A percentile compares a stretch with the other conserved stretches of the same genome.
These are phyloP conservation scores for Zosterops lateralis DNA, from an alignment of 2,113 vertebrate genomes.

Conservation along the genomic window DNA sequence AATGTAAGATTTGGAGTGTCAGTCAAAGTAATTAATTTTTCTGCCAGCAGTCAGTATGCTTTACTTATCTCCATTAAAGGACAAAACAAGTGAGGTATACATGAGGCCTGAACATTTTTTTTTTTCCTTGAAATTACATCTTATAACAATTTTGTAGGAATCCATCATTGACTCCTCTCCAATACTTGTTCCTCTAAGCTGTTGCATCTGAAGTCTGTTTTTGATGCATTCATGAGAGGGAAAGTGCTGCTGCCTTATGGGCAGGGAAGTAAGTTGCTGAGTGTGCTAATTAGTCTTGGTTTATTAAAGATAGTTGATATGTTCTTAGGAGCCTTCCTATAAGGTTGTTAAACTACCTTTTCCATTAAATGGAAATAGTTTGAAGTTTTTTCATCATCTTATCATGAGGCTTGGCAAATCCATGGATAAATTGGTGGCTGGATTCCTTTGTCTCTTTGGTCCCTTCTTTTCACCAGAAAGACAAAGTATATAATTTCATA, in stretches of 20 bases:
- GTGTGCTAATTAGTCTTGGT: background rate
- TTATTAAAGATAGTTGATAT: background rate
- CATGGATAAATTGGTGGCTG: accelerated
- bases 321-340: background rate
- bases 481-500: background rate
- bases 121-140: background rate
- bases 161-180: background rate
- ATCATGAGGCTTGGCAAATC: background rate
- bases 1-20: background rate
- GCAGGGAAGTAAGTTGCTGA: background rate
- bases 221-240: background rate
- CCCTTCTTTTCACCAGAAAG: background rate
- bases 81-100: background rate
- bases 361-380: background rate
- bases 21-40: background rate
- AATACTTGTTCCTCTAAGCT: background rate
- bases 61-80: background rate
- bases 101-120: background rate
- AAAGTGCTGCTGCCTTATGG: background rate
- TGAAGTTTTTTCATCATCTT: background rate
- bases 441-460: background rate
- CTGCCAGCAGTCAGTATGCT: background rate
- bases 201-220: background rate
- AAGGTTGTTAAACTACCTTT: background rate
- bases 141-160: background rate